phyloP scores from a whole-genome alignment of 1,140 invertebrate species.

The Pachypsylla venusta region DNA sequence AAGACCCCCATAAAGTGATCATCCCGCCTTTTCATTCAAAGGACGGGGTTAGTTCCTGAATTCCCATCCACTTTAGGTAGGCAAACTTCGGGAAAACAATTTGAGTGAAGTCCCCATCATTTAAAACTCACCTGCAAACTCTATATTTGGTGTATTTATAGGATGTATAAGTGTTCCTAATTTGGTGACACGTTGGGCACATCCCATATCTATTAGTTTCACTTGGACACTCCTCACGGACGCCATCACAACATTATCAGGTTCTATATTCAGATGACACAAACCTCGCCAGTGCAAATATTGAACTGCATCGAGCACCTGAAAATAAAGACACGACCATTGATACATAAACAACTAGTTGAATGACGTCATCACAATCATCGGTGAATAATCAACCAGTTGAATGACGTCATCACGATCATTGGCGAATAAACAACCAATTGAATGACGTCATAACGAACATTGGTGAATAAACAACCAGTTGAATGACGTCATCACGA shows the following conservation, averaged over 20 bases:
- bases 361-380: no score
- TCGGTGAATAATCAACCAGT: no score
- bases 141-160: conserved; percentile 31
- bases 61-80: conserved; percentile 3
- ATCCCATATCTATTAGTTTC: conserved; percentile 84
- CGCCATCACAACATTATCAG: conserved; percentile 91
- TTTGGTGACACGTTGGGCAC: conserved; percentile 62
- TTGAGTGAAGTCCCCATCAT: background rate
- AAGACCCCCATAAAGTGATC: no score
- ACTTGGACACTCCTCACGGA: conserved; percentile 69
- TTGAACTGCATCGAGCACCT: conserved; percentile 71
- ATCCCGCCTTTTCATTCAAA: no score
- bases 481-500: no score
- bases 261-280: conserved; percentile 85
- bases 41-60: conserved; percentile 9
- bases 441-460: no score
- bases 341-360: no score
- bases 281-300: conserved; percentile 87
- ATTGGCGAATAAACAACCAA: no score
- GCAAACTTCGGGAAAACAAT: background rate
- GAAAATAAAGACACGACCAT: conserved; percentile 13
- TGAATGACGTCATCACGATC: no score
- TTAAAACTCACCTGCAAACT: conserved; percentile 46
- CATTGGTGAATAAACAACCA: no score
- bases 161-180: conserved; percentile 50